Base-by-base conservation (phyloP, 1,140 invertebrate genomes). In the Dendrolimus kikuchii region DNA sequence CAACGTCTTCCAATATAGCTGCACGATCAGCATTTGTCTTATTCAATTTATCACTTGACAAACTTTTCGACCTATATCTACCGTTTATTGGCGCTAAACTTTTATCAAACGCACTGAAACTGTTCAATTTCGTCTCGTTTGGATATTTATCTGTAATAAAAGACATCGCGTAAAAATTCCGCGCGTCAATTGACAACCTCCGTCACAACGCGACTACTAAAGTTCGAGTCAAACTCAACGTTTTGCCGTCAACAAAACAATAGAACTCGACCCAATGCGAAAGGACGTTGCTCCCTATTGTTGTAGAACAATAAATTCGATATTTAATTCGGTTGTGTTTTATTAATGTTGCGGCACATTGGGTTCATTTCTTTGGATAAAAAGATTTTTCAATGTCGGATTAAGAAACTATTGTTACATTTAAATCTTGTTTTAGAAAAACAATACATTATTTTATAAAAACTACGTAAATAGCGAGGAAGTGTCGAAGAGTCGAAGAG, bases 41-140 rank as follows among this genome's bases (percentile, higher is more conserved):
- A 58, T 81, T 84, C 59, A 86, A 79, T 64, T 86, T 86, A 76
- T 86, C 83, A 77, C 75, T 81, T 38, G 83, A 86, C 53, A 86
- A 74, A 77, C 81, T 84, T 60, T 81, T 83, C n/a, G 81, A 81
- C 38, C 80, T 65, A 60, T 79, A 81, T 59, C 78, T 70, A 46
- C 65, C 73, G 46, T 73, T 84, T 47, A 81, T 55, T 38, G 79
- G 74, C 41, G 71, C 64, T 40, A 81, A 67, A 57, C 65, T 74
- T 67, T 76, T 84, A 66, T 84, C 83, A 53, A 79, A 70, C 47
- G 69, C 76, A 76, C 79, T 81, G 44, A 83, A 70, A 80, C 76
- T 73, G 55, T 81, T 84, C 55, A 78, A 60, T 68, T 81, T 86
- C n/a, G 60, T 69, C 70, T 85, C 81, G 57, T 75, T 80, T 60